A percentile compares a stretch with the other conserved stretches of the same genome.
These are phyloP conservation scores for Denticeps clupeoides DNA, from an alignment of 2,797 vertebrate genomes.

Conservation along the genomic window DNA sequence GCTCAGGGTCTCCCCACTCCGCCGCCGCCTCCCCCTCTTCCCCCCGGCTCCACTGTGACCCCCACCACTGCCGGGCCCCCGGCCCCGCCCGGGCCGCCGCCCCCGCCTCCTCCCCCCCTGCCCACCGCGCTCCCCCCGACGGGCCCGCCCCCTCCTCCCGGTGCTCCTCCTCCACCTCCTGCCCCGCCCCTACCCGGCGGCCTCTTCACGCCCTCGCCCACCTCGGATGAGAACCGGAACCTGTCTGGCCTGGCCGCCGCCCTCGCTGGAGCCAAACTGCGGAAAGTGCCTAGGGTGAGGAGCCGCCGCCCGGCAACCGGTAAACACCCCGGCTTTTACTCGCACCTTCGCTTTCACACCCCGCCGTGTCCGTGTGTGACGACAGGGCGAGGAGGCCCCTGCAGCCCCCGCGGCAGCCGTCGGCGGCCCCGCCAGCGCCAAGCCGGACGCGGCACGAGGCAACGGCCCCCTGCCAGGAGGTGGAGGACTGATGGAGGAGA, in stretches of 20 bases:
- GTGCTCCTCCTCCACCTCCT: conserved; percentile 54
- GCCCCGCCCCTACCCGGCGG: conserved; percentile 79
- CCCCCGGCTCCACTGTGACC: conserved; percentile 66
- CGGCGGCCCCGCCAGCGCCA: conserved; percentile 51
- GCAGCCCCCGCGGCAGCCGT: conserved; percentile 46
- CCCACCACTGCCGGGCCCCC: conserved; percentile 48
- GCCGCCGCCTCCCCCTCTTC: conserved; percentile 79
- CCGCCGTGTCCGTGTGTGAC: neutral
- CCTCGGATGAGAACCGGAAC: conserved; percentile 74
- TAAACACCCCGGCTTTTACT: neutral
- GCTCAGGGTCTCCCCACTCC: conserved; percentile 62
- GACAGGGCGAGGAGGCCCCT: conserved; percentile 74
- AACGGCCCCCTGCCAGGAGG: conserved; percentile 85
- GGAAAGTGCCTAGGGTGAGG: conserved; percentile 88
- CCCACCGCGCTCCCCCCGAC: conserved; percentile 58
- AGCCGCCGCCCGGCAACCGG: neutral
- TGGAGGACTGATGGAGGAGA: conserved; percentile 96
- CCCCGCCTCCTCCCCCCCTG: conserved; percentile 63
- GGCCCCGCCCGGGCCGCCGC: conserved; percentile 62
- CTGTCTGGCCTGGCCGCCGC: conserved; percentile 85
- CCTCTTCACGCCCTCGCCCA: conserved; percentile 62
- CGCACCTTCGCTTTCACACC: neutral
- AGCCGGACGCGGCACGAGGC: conserved; percentile 72
- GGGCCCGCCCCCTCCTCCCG: conserved; percentile 40
- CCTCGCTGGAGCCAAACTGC: conserved; percentile 87